Percentiles rank a stretch among this genome's conserved stretches.
phyloP scores from a whole-genome alignment of 2,888 invertebrate genomes.

The Euclidia mi region DNA sequence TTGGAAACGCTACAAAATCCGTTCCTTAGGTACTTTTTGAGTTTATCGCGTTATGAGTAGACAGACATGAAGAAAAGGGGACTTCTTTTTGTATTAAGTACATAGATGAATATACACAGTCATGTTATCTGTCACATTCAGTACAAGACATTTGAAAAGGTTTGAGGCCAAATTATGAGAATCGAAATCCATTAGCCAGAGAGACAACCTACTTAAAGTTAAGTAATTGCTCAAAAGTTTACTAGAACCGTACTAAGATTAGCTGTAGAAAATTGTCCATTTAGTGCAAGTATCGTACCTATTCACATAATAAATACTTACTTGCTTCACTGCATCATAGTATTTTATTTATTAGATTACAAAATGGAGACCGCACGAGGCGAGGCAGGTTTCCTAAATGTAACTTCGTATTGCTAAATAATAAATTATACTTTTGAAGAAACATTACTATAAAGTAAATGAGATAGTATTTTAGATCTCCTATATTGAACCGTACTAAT shows the following conservation, averaged over 20 bases:
- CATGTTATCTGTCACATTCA: too few species aligned
- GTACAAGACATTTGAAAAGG: neutral
- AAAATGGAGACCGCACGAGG: conserved; percentile 49
- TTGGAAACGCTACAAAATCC: too few species aligned
- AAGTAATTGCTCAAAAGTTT: conserved; percentile 17
- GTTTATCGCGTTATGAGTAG: too few species aligned
- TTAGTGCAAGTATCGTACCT: conserved; percentile 22
- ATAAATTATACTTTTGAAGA: conserved; percentile 64
- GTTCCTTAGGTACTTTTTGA: too few species aligned
- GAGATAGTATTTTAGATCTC: too few species aligned
- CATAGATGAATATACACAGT: too few species aligned
- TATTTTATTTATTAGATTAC: conserved; percentile 66
- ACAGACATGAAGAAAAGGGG: too few species aligned
- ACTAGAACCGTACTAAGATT: conserved; percentile 7
- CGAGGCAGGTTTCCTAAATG: conserved; percentile 39
- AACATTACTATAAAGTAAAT: conserved; percentile 40
- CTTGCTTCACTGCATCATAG: conserved; percentile 59
- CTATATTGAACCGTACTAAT: too few species aligned
- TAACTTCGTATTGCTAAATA: conserved; percentile 57
- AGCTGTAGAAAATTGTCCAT: conserved; percentile 19
- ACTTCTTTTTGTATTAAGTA: too few species aligned
- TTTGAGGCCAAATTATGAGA: conserved; percentile 1
- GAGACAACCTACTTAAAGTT: conserved; percentile 13
- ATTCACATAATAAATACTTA: conserved; percentile 58
- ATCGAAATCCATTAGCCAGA: conserved; percentile 5